Base-by-base conservation (phyloP, 1,140 invertebrate species). In the Drosophila nebulosa region DNA sequence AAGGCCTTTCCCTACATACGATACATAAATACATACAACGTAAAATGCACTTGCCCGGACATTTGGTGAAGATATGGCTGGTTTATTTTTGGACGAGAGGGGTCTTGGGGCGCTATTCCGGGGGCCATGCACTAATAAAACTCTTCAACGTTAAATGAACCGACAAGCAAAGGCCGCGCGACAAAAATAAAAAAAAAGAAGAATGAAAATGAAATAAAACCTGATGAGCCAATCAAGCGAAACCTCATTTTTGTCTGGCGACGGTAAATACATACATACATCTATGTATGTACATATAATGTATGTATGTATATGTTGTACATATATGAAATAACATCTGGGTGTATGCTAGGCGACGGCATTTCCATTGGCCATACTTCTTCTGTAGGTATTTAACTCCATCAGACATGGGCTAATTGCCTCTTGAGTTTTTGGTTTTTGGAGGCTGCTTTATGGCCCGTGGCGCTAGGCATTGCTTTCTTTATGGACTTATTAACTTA, bases 401-500 rank as follows among this genome's bases (percentile, higher is more conserved):
- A 66, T 64, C 56, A 39, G 27, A 39, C 57, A 55, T 59, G 52
- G 64, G 46, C 74, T 83, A 79, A 80, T 80, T 78, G 74, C 65
- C 64, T 50, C 57, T 74, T 57, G 66, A 71, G 76, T 16, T 26
- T 27, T 53, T 53, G n/a, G 71, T 72, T 75, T 76, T 76, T 67
- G 70, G 74, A 78, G 65, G 61, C 65, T 83, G 65, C 63, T 83
- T 83, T 83, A 83, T 68, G 70, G 64, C 70, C 42, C 76, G 50
- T 77, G 66, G 74, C 74, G 60, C 67, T 77, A 55, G 27, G 72
- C 65, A 69, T 58, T 69, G 74, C 65, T 85, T 79, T 73, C 59
- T 86, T 88, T 79, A 88, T 88, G 78, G 79, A 74, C 83, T 88
- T 88, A 88, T 88, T 68, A 73, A 66, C 64, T 76, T 88, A 88